Percentiles rank a stretch among this genome's conserved stretches.
Evolutionary conservation across 1,140 invertebrate species (phyloP).

Genomic region (Saccostrea glomerata): DNA sequence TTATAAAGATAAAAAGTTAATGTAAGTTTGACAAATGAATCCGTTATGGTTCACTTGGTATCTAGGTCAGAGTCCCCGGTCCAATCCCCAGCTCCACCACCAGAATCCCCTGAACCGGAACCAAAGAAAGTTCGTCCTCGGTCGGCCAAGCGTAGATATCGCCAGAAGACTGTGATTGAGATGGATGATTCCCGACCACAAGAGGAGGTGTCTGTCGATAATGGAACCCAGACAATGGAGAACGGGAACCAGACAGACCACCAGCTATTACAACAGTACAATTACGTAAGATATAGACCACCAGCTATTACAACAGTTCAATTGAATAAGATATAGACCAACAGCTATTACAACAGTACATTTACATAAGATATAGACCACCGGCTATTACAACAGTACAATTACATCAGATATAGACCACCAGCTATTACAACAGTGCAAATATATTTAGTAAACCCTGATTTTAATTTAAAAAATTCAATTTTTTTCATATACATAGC

Average conservation of each 20-base stretch:
- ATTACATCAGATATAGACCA: constrained; percentile 48
- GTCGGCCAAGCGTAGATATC: constrained; percentile 60
- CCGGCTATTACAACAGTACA: background rate
- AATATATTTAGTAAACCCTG: background rate
- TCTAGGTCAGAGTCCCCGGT: constrained; percentile 28
- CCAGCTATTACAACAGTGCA: background rate
- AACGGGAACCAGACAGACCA: constrained; percentile 70
- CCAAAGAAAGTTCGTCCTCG: constrained; percentile 51
- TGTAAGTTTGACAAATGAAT: background rate
- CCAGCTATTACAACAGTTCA: background rate
- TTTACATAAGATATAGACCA: constrained; percentile 56
- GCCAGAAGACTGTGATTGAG: constrained; percentile 63
- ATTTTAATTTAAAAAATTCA: background rate
- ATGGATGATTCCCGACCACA: constrained; percentile 54
- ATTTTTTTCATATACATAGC: constrained; percentile 15
- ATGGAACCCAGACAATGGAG: constrained; percentile 61
- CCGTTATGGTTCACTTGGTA: background rate
- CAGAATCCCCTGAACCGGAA: constrained; percentile 36
- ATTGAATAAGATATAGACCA: background rate
- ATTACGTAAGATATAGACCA: background rate
- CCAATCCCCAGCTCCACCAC: constrained; percentile 26
- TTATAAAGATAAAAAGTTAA: no score
- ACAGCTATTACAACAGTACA: no score
- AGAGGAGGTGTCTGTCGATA: constrained; percentile 58
- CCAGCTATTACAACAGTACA: constrained; percentile 13